Conservation (phyloP, 2,797 vertebrate genomes). For the Pipistrellus nathusii region DNA sequence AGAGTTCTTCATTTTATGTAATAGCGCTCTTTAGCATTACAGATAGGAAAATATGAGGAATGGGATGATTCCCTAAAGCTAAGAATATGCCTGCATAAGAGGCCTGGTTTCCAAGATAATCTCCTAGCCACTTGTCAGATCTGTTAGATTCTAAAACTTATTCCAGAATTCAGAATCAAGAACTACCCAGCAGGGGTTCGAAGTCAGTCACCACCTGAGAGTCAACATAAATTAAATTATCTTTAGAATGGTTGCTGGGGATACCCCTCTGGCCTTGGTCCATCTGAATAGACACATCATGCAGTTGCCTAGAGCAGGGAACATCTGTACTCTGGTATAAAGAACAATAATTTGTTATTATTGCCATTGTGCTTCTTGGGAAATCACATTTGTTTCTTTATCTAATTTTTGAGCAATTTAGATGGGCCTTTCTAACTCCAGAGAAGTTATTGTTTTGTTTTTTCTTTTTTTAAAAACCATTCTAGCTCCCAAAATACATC, state of each 20-base stretch:
- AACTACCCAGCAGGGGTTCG: not conserved
- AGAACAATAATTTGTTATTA: constrained; percentile 13
- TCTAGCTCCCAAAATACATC: constrained; percentile 58
- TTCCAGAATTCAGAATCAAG: not conserved
- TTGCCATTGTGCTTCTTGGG: not conserved
- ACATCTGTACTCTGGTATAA: not conserved
- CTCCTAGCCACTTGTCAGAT: not conserved
- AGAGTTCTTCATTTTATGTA: not conserved
- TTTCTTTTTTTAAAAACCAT: not conserved
- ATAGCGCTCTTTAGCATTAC: not conserved
- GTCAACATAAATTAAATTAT: not conserved
- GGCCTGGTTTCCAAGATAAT: not conserved
- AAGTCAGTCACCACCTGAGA: not conserved
- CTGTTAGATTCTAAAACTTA: not conserved
- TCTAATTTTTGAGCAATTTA: not conserved
- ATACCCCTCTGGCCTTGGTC: not conserved
- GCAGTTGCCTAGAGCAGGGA: not conserved
- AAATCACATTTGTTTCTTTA: constrained; percentile 54
- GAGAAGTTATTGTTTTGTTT: constrained; percentile 19
- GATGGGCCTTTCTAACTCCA: not conserved
- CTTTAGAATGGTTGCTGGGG: not conserved
- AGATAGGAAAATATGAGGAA: constrained; percentile 32
- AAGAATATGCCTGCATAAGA: not conserved
- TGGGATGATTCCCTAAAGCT: not conserved
- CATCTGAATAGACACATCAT: not conserved